phyloP scores from a whole-genome alignment of 2,888 invertebrate genomes.

The Theretra japonica region DNA sequence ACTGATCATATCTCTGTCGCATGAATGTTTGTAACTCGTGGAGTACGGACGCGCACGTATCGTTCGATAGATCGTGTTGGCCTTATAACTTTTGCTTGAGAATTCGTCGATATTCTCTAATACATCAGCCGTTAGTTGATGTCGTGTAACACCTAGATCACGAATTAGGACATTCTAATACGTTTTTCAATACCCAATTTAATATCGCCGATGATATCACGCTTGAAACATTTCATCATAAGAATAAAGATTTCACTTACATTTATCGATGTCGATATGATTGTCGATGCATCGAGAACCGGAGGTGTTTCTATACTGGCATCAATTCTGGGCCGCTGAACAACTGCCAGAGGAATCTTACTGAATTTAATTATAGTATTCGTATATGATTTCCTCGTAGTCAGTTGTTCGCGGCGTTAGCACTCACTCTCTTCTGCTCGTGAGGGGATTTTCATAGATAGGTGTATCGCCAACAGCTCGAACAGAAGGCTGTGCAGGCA shows the following conservation, averaged over 20 bases:
- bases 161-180: background rate
- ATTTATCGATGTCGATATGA: constrained; percentile 18
- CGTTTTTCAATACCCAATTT: constrained; percentile 6
- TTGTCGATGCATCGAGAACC: constrained; percentile 18
- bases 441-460: background rate
- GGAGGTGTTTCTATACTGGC: constrained; percentile 23
- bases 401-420: background rate
- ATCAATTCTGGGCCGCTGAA: background rate
- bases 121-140: background rate
- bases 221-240: constrained; percentile 27
- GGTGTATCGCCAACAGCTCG: background rate
- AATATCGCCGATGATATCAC: constrained; percentile 1
- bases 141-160: background rate
- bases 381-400: too few species aligned
- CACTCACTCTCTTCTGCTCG: background rate
- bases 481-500: too few species aligned
- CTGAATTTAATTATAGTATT: too few species aligned
- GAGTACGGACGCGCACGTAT: background rate
- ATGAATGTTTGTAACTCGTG: constrained; percentile 2
- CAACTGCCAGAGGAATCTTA: background rate
- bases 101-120: background rate
- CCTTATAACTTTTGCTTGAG: background rate
- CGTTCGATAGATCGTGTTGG: constrained; percentile 1
- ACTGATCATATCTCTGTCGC: constrained; percentile 24
- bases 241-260: constrained; percentile 27